Percentiles rank a stretch among this genome's conserved stretches.
Evolutionary conservation across 2,888 invertebrate species (phyloP).

Genomic region (Euzophera pinguis): DNA sequence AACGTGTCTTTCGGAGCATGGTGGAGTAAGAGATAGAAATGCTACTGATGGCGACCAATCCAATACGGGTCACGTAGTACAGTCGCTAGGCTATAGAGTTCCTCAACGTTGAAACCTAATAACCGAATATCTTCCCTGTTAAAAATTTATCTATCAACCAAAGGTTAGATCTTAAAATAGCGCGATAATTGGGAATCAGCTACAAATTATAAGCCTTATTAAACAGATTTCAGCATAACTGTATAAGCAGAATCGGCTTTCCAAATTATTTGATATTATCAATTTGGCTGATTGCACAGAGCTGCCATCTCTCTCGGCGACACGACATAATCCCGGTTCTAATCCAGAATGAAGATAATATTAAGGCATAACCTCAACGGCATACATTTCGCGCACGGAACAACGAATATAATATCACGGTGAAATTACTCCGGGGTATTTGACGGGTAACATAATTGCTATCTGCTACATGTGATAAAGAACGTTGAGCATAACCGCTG

Average conservation of each 20-base stretch:
- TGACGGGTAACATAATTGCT: constrained; percentile 14
- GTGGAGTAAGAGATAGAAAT: too few relatives aligned
- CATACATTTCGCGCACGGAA: constrained; percentile 6
- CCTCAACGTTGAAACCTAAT: too few relatives aligned
- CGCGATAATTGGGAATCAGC: too few relatives aligned
- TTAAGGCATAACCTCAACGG: not conserved
- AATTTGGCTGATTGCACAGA: not conserved
- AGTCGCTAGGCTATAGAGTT: too few relatives aligned
- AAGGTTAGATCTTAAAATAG: too few relatives aligned
- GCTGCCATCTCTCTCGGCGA: not conserved
- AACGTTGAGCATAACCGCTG: constrained; percentile 1
- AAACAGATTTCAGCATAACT: not conserved
- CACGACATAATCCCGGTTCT: constrained; percentile 3
- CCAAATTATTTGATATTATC: not conserved
- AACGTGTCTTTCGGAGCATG: too few relatives aligned
- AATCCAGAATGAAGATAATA: constrained; percentile 10
- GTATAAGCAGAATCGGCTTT: not conserved
- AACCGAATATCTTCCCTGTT: too few relatives aligned
- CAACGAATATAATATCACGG: constrained; percentile 12
- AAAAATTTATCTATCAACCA: too few relatives aligned
- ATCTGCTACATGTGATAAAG: constrained; percentile 11
- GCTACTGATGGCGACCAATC: too few relatives aligned
- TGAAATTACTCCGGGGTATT: constrained; percentile 11
- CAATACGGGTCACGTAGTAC: too few relatives aligned
- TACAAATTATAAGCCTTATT: not conserved